Conservation (phyloP, 2,888 invertebrate species). For the Stomorhina lunata region DNA sequence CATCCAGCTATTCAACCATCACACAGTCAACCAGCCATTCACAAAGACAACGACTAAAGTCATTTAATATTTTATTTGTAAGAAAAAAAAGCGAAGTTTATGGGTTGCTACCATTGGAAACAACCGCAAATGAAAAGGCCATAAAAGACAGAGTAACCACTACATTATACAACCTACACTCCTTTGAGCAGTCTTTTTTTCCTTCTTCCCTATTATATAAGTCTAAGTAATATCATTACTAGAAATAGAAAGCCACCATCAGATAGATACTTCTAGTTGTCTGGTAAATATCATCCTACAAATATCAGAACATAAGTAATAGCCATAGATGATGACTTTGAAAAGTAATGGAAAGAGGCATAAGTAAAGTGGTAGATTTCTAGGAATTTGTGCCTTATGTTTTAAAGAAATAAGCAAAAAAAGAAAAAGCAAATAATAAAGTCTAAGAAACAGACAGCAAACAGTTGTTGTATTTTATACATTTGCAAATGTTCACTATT, state of each 20-base stretch:
- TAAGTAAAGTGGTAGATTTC: constrained; percentile 56
- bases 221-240: constrained; percentile 53
- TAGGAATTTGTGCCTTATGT: constrained; percentile 59
- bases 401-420: constrained; percentile 46
- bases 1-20: background rate
- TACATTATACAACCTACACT: constrained; percentile 50
- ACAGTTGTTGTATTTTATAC: background rate
- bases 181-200: background rate
- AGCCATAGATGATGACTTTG: background rate
- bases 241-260: constrained; percentile 46
- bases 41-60: constrained; percentile 46
- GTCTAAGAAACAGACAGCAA: no score
- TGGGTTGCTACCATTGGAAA: constrained; percentile 29
- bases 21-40: constrained; percentile 5
- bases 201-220: constrained; percentile 23
- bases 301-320: background rate
- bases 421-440: no score
- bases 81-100: constrained; percentile 13
- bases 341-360: constrained; percentile 6
- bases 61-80: constrained; percentile 40
- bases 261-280: constrained; percentile 18
- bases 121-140: constrained; percentile 56
- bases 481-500: background rate
- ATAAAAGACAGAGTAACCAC: constrained; percentile 50
- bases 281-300: constrained; percentile 32